Evolutionary conservation across 2,888 invertebrate species (phyloP).

Genomic region (Nomada ruficornis): DNA sequence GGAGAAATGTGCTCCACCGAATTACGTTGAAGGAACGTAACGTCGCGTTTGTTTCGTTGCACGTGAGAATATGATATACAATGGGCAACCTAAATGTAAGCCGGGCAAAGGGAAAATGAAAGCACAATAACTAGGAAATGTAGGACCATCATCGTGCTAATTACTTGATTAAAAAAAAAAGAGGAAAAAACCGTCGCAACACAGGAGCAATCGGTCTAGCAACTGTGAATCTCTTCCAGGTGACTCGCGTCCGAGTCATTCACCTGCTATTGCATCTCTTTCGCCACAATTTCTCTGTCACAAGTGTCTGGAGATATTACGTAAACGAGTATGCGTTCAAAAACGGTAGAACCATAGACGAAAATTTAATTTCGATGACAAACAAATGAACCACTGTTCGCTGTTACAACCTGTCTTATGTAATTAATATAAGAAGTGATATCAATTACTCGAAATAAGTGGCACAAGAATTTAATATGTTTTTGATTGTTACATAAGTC

Average conservation of each 20-base stretch:
- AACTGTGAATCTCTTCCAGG: slow-evolving; percentile 49
- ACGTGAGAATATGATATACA: slow-evolving; percentile 57
- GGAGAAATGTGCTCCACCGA: slow-evolving; percentile 24
- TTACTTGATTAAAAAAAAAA: slow-evolving; percentile 45
- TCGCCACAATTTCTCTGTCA: background rate
- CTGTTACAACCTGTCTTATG: too few species aligned
- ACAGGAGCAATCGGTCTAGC: slow-evolving; percentile 25
- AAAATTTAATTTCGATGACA: too few species aligned
- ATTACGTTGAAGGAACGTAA: slow-evolving; percentile 51
- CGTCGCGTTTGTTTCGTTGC: slow-evolving; percentile 42
- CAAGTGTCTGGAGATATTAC: background rate
- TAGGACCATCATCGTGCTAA: slow-evolving; percentile 50
- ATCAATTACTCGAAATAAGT: too few species aligned
- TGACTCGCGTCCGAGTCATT: slow-evolving; percentile 9
- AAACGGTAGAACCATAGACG: background rate
- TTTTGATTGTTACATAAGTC: too few species aligned
- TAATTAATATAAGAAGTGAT: too few species aligned
- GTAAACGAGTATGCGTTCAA: background rate
- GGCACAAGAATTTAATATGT: too few species aligned
- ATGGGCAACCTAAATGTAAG: slow-evolving; percentile 21
- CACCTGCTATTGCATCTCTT: slow-evolving; percentile 22
- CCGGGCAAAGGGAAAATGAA: slow-evolving; percentile 32
- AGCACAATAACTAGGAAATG: slow-evolving; percentile 68
- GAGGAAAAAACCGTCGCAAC: background rate
- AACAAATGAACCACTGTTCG: too few species aligned